Base-by-base conservation (phyloP, 2,888 invertebrate genomes). In the Ophion obscuratus region DNA sequence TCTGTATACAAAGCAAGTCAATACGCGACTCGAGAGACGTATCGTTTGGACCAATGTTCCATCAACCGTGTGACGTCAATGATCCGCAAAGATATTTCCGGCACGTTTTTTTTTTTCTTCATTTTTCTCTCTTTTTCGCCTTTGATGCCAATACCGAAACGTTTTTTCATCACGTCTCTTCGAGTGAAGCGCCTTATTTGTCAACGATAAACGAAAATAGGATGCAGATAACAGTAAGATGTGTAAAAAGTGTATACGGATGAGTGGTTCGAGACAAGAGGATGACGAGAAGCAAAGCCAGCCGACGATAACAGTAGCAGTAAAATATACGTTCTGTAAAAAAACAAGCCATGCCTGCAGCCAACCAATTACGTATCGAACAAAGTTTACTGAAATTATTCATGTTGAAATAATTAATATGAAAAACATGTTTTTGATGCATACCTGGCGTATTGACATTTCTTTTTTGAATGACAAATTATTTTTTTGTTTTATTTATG, bases 31-130 rank as follows among this genome's bases (percentile, higher is more conserved):
- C 9, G 17, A 76, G n/a, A 76, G n/a, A 53, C 53, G 20, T 53
- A 36, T 17, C 61, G 68, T 61, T 79, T 71, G 27, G 27, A 40
- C 14, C 40, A 66, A 66, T 80, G 64, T 66, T 66, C 66, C 24
- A 59, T 80, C 80, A 44, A 80, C 17, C 27, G 76, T 67, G 70
- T 76, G 79, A 82, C 85, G 85, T 85, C 85, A 83, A 77, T 62
- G 80, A 71, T 77, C 61, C 44, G 61, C 40, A n/a, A 85, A 67
- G 40, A 79, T 68, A 64, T 31, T 68, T 71, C 40, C 59, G 14
- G 5, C 20, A 36, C 9, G 40, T 40, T 40, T 40, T 40, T n/a
- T n/a, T 40, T 75, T 53, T 61, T 61, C 24, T 24, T 24, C 24
- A 24, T 24, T 31, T 31, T 59, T 14, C 17, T 17, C 27, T 47